Evolutionary conservation across 2,113 vertebrate species (phyloP).

Genomic region (Murina feae): DNA sequence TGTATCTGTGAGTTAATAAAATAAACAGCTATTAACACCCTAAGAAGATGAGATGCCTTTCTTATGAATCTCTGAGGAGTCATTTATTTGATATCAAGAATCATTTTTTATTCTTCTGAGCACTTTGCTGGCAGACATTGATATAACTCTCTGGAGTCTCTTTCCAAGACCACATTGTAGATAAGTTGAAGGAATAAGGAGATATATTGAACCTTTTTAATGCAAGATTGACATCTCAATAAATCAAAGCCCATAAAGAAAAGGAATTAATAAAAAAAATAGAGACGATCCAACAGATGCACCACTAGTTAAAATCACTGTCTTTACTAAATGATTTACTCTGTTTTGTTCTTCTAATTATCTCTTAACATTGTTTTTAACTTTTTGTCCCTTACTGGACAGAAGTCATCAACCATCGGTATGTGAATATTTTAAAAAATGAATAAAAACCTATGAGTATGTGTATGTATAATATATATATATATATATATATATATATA

Average conservation of each 20-base stretch:
- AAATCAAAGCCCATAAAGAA: not conserved
- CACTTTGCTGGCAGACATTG: not conserved
- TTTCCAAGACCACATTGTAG: not conserved
- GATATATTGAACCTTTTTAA: not conserved
- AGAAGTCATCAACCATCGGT: not conserved
- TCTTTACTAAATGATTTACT: not conserved
- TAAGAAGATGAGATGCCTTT: not conserved
- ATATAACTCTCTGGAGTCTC: not conserved
- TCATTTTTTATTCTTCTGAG: not conserved
- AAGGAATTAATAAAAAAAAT: not conserved
- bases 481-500: too few relatives aligned
- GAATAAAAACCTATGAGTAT: not conserved
- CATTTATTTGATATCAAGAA: constrained; percentile 8
- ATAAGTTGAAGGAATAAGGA: not conserved
- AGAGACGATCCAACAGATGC: not conserved
- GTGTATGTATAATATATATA: not conserved
- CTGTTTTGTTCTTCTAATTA: not conserved
- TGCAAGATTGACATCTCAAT: not conserved
- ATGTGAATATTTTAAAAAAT: not conserved
- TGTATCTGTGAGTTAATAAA: constrained; percentile 13
- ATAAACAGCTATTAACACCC: not conserved
- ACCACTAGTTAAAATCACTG: not conserved
- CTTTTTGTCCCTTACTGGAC: not conserved
- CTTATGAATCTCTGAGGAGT: not conserved
- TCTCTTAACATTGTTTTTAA: not conserved